Evolutionary conservation across 2,888 invertebrate genomes (phyloP).

Genomic region (Asteroscopus sphinx): DNA sequence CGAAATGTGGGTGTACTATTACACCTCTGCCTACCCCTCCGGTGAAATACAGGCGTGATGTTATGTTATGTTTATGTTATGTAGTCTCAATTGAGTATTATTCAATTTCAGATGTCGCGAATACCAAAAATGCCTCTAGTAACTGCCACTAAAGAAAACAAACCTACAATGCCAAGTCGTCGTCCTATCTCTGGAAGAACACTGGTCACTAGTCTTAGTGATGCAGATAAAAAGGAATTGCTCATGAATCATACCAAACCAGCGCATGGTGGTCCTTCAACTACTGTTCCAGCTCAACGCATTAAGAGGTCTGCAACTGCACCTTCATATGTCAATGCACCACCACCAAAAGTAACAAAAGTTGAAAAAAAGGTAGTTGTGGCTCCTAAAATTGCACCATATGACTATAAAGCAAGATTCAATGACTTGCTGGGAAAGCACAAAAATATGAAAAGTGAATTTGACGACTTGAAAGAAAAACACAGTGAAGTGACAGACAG

Average conservation of each 20-base stretch:
- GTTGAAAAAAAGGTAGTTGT: conserved; percentile 79
- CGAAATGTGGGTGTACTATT: no score
- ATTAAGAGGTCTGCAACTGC: conserved; percentile 79
- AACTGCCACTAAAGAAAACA: conserved; percentile 78
- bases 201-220: conserved; percentile 77
- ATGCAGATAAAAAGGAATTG: conserved; percentile 80
- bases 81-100: not conserved
- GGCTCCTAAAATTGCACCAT: conserved; percentile 90
- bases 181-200: conserved; percentile 70
- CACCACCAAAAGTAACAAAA: conserved; percentile 74
- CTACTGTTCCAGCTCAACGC: conserved; percentile 70
- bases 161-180: conserved; percentile 71
- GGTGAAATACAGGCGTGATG: no score
- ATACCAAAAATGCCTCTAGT: conserved; percentile 83
- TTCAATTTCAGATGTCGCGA: conserved; percentile 82
- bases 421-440: conserved; percentile 91
- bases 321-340: conserved; percentile 68
- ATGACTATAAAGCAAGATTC: conserved; percentile 92
- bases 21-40: no score
- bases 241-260: conserved; percentile 83
- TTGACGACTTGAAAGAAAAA: conserved; percentile 85
- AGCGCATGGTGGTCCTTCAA: conserved; percentile 59
- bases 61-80: no score
- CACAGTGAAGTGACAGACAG: conserved; percentile 87
- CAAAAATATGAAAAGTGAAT: conserved; percentile 87